Conservation (phyloP, 2,797 vertebrate genomes). For the Trachurus trachurus region DNA sequence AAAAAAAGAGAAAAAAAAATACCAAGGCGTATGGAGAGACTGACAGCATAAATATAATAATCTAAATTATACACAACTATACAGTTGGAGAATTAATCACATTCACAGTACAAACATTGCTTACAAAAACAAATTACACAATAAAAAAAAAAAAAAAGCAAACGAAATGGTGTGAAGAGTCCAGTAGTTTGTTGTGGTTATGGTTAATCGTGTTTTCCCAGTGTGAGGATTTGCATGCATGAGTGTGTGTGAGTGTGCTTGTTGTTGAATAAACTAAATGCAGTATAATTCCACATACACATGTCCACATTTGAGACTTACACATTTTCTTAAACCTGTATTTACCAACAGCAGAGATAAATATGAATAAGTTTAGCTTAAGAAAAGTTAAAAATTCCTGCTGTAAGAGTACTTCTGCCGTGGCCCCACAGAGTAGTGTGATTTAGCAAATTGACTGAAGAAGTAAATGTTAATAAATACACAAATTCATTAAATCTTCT, state of each 20-base stretch:
- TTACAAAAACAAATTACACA: constrained; percentile 76
- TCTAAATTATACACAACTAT: constrained; percentile 89
- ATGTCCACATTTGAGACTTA: constrained; percentile 37
- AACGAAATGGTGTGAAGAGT: constrained; percentile 75
- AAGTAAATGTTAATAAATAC: constrained; percentile 62
- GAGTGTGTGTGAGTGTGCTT: constrained; percentile 49
- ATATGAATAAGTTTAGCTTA: constrained; percentile 68
- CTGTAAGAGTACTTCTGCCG: constrained; percentile 50
- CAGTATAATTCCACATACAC: constrained; percentile 43
- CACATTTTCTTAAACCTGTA: constrained; percentile 43
- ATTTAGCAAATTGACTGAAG: constrained; percentile 51
- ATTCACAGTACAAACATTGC: constrained; percentile 89
- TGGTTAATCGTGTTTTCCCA: constrained; percentile 77
- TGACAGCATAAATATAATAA: constrained; percentile 87
- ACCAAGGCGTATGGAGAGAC: constrained; percentile 71
- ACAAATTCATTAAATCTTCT: constrained; percentile 21
- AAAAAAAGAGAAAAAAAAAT: constrained; percentile 53
- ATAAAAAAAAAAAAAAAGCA: constrained; percentile 55
- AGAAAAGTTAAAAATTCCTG: constrained; percentile 61
- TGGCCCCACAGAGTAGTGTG: constrained; percentile 65
- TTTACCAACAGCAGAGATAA: constrained; percentile 69
- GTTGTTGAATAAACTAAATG: constrained; percentile 31
- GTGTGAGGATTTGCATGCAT: constrained; percentile 65
- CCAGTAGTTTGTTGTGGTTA: constrained; percentile 86
- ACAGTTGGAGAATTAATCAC: constrained; percentile 84